Conservation (phyloP, 2,113 vertebrate genomes). For the Mormyrus lacerda region DNA sequence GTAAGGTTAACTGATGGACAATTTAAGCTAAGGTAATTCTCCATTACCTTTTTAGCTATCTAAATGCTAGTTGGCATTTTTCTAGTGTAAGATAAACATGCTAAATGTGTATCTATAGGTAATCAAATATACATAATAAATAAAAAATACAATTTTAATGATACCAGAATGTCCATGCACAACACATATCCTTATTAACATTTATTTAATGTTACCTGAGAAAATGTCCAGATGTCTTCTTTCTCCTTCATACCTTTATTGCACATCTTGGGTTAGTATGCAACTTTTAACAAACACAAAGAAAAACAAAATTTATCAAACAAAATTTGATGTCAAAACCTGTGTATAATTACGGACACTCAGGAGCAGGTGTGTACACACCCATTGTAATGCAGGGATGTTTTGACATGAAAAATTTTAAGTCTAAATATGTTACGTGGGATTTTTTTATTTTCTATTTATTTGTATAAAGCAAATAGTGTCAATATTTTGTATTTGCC, state of each 20-base stretch:
- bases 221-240: not conserved
- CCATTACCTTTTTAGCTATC: not conserved
- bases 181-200: not conserved
- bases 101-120: not conserved
- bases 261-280: too few relatives aligned
- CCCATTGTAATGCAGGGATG: not conserved
- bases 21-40: not conserved
- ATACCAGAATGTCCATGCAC: not conserved
- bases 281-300: not conserved
- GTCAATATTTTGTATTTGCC: not conserved
- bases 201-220: not conserved
- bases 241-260: too few relatives aligned
- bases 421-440: not conserved
- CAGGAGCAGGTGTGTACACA: not conserved
- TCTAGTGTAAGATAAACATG: not conserved
- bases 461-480: not conserved
- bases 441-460: not conserved
- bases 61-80: not conserved
- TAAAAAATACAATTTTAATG: not conserved
- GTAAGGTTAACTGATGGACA: too few relatives aligned
- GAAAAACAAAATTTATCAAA: not conserved
- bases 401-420: not conserved
- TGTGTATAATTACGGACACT: not conserved
- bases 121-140: not conserved
- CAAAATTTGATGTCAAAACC: not conserved